A percentile compares a stretch with the other conserved stretches of the same genome.
Evolutionary conservation across 2,113 vertebrate species (phyloP).

Genomic region (Formicarius rufipectus): DNA sequence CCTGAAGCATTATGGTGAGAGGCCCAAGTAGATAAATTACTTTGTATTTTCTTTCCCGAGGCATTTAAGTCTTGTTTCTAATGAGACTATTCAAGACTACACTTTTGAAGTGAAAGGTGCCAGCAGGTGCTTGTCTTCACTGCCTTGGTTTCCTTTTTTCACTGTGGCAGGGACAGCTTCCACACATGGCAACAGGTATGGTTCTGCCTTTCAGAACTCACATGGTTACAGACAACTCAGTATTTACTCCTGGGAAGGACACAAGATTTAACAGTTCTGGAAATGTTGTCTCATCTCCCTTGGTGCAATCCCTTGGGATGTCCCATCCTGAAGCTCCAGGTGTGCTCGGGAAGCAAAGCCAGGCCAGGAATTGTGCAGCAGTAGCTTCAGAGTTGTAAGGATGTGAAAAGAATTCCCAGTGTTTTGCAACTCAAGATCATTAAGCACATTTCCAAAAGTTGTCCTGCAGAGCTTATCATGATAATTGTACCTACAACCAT

Average conservation of each 20-base stretch:
- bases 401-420: neutral
- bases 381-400: neutral
- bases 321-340: neutral
- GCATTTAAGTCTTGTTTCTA: neutral
- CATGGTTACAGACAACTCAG: neutral
- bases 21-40: neutral
- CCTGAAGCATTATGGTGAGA: neutral
- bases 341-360: neutral
- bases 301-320: neutral
- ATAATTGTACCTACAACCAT: neutral
- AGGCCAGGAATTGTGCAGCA: neutral
- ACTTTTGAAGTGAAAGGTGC: neutral
- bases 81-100: neutral
- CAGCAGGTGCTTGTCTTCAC: neutral
- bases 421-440: neutral
- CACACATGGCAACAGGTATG: rapidly evolving
- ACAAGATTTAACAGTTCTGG: neutral
- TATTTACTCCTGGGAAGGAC: neutral
- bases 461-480: neutral
- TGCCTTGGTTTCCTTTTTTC: neutral
- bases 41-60: neutral
- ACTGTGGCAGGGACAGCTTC: neutral
- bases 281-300: neutral
- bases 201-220: rapidly evolving
- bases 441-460: neutral